Conservation (phyloP, 1,140 invertebrate species). For the Drosophila miranda region DNA sequence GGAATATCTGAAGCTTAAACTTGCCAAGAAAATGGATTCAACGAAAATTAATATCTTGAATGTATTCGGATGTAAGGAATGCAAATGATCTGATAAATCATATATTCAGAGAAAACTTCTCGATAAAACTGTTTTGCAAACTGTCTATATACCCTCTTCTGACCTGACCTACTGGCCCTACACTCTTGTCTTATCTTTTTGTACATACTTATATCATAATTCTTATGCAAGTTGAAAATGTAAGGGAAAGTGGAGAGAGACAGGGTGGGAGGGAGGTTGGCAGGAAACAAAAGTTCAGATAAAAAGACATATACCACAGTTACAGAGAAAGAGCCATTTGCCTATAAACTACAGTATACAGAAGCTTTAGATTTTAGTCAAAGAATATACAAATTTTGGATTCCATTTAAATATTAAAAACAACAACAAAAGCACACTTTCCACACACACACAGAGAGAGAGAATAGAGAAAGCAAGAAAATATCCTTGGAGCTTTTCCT, state of each 20-base stretch:
- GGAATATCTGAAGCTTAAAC: no score
- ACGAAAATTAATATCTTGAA: no score
- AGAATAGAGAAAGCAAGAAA: conserved; percentile 5
- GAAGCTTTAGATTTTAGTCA: conserved; percentile 19
- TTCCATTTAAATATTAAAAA: conserved; percentile 4
- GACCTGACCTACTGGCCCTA: not conserved
- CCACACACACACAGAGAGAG: conserved; percentile 9
- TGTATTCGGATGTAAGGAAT: no score
- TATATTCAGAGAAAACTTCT: no score
- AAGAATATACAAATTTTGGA: conserved; percentile 6
- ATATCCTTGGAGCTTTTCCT: conserved; percentile 25
- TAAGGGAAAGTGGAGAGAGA: not conserved
- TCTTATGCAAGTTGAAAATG: conserved; percentile 24
- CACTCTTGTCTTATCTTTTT: no score
- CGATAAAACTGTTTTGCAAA: no score
- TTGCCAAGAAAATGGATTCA: no score
- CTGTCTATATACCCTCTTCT: not conserved
- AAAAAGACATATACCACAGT: conserved; percentile 16
- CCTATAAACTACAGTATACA: conserved; percentile 38
- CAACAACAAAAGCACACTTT: not conserved
- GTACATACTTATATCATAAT: no score
- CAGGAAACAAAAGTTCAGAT: not conserved
- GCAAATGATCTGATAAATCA: no score
- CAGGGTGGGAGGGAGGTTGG: not conserved
- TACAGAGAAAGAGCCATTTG: not conserved